phyloP scores from a whole-genome alignment of 2,888 invertebrate species.

The Ennomos fuscantarius region DNA sequence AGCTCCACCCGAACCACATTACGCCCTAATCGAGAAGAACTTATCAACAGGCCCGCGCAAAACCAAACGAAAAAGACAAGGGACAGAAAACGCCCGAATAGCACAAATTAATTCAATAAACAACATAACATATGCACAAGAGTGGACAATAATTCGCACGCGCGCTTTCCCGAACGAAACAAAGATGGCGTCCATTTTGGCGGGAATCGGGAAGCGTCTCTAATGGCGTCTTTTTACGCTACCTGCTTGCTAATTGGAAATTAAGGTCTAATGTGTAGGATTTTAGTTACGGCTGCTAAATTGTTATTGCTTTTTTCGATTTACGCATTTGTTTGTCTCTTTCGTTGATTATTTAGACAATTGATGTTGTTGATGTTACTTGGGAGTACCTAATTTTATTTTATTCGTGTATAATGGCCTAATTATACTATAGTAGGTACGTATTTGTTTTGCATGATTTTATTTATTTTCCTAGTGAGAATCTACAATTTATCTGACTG shows the following conservation, averaged over 20 bases:
- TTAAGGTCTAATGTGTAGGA: constrained; percentile 81
- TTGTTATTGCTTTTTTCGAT: constrained; percentile 75
- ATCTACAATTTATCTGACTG: background rate
- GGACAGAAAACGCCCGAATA: constrained; percentile 63
- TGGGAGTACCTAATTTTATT: constrained; percentile 29
- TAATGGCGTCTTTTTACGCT: constrained; percentile 83
- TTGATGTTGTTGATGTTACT: constrained; percentile 35
- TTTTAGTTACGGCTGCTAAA: constrained; percentile 69
- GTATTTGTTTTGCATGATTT: too few species aligned
- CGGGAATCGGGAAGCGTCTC: constrained; percentile 71
- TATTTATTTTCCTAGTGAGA: too few species aligned
- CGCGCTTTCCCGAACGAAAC: constrained; percentile 73
- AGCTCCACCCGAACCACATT: constrained; percentile 12
- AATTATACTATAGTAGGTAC: too few species aligned
- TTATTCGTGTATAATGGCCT: constrained; percentile 1
- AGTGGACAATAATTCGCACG: constrained; percentile 80
- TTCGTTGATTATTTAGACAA: constrained; percentile 59
- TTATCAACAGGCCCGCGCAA: constrained; percentile 40
- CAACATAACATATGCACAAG: constrained; percentile 81
- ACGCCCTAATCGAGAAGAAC: constrained; percentile 32
- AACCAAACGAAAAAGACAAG: constrained; percentile 49
- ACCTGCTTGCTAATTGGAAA: constrained; percentile 84
- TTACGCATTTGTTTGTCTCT: constrained; percentile 69
- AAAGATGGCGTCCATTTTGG: constrained; percentile 66
- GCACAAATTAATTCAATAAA: constrained; percentile 83